Conservation (phyloP, 2,113 vertebrate species). For the Phalacrocorax aristotelis region DNA sequence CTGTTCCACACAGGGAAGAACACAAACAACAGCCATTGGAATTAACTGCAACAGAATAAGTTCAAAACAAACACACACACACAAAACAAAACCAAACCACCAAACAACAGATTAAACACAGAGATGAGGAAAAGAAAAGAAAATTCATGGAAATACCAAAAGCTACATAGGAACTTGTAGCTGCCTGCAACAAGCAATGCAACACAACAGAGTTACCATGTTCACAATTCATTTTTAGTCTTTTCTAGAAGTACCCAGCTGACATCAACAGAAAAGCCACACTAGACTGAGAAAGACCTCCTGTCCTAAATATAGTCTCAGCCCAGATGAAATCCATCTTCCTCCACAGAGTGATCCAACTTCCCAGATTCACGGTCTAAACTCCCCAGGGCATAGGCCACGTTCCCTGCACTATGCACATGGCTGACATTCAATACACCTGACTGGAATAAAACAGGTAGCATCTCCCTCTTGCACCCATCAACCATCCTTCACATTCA, state of each 20-base stretch:
- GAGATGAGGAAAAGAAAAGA: not conserved
- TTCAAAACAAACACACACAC: not conserved
- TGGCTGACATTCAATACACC: not conserved
- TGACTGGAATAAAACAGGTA: not conserved
- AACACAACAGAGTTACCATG: not conserved
- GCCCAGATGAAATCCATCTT: not conserved
- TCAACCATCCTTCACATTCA: not conserved
- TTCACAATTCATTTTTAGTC: not conserved
- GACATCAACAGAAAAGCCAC: not conserved
- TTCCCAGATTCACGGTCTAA: not conserved
- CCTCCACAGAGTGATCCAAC: not conserved
- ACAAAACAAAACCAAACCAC: no score
- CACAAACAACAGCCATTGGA: not conserved
- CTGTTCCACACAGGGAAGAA: not conserved
- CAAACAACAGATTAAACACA: not conserved
- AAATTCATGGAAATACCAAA: not conserved
- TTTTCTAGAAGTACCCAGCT: not conserved
- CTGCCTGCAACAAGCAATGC: not conserved
- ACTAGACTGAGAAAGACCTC: not conserved
- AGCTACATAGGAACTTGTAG: not conserved
- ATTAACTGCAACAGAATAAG: not conserved
- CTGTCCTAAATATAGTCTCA: not conserved
- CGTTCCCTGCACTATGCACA: rapidly evolving
- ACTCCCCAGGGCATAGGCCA: not conserved
- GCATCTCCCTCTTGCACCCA: not conserved